These are phyloP conservation scores for Yasuhikotakia modesta DNA, from an alignment of 2,797 vertebrate species.

Conservation along the genomic window DNA sequence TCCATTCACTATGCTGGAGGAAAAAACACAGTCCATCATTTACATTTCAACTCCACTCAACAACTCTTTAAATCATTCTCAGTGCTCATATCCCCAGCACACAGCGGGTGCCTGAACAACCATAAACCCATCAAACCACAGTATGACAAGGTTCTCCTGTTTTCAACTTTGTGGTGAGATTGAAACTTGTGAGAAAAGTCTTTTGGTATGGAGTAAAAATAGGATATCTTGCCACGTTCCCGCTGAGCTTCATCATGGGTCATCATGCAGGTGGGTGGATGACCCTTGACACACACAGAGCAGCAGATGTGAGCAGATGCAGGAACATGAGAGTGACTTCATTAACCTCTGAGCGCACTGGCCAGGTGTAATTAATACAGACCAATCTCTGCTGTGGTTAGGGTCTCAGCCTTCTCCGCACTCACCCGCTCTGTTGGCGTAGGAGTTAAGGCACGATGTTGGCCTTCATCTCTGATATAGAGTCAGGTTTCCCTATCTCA, in stretches of 20 bases:
- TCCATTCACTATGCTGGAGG: background rate
- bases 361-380: constrained; percentile 39
- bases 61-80: background rate
- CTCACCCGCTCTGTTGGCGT: background rate
- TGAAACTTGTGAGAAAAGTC: constrained; percentile 31
- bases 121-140: background rate
- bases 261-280: constrained; percentile 33
- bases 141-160: constrained; percentile 14
- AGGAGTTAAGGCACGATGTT: background rate
- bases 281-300: constrained; percentile 41
- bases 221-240: constrained; percentile 24
- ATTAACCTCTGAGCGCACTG: constrained; percentile 52
- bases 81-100: background rate
- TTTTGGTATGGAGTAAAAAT: constrained; percentile 40
- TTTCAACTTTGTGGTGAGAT: constrained; percentile 45
- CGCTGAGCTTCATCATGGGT: too few relatives aligned
- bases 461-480: background rate
- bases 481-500: background rate
- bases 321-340: constrained; percentile 35
- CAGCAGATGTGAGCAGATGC: constrained; percentile 47
- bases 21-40: background rate
- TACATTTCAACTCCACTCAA: background rate
- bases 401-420: constrained; percentile 1
- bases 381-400: constrained; percentile 6
- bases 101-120: constrained; percentile 20